Base-by-base conservation (phyloP, 2,888 invertebrate genomes). In the Steinernema hermaphroditum region DNA sequence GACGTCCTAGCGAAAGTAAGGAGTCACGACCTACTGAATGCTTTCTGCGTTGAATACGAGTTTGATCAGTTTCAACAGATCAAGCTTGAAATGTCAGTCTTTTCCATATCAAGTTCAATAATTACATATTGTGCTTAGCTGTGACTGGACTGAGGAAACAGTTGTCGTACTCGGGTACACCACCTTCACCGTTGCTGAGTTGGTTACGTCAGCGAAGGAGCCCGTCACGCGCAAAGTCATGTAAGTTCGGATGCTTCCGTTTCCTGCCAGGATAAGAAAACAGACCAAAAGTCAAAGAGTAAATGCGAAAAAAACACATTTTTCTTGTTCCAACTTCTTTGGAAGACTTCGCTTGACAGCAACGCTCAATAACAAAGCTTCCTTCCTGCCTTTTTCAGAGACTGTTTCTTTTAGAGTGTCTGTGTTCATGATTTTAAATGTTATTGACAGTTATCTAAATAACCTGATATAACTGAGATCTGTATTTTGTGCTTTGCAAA, bases 11-110 rank as follows among this genome's bases (percentile, higher is more conserved):
- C 49, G 19, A 76, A 76, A 70, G 62, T 46, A 16, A 34, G 44
- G 16, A 46, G 68, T 41, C 32, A 81, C 24, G 79, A 79, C 27
- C 70, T 79, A 69, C 57, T 69, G 41, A 71, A 71, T 22, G 81
- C 81, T 46, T 79, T 79, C 68, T 76, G 81, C 16, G 74, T 79
- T 29, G 79, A 79, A 71, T 79, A 80, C 69, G 81, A 79, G 49
- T 75, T 79, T n/a, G 79, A 79, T 70, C 68, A 78, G 29, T 71
- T 70, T 29, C 81, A 81, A 46, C 80, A 62, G 41, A 81, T 79
- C 29, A 78, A 81, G 43, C 44, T 79, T 24, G 79, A 79, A 41
- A 74, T 79, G 78, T 78, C 50, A 73, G 72, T 12, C n/a, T n/a
- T n/a, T n/a, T n/a, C n/a, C n/a, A n/a, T n/a, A n/a, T n/a, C n/a